These are phyloP conservation scores for Lepus europaeus DNA, from an alignment of 2,113 vertebrate genomes.

Conservation along the genomic window DNA sequence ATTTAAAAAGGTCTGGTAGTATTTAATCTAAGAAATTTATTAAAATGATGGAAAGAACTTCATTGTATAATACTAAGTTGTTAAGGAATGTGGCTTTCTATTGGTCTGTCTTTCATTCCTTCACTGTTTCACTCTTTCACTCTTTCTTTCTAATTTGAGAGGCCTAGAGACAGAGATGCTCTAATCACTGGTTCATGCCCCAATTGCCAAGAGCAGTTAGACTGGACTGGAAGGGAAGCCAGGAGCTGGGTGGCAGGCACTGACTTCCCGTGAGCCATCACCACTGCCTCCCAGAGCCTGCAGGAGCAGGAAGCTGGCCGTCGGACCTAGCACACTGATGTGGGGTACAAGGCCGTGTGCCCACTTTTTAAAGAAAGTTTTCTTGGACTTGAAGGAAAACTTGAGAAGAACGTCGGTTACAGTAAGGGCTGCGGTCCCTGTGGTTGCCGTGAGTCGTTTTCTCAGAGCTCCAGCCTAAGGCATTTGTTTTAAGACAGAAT, in stretches of 20 bases:
- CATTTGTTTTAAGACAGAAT: neutral
- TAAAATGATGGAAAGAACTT: neutral
- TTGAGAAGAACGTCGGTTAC: conserved; percentile 20
- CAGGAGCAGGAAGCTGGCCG: no score
- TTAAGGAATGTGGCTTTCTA: neutral
- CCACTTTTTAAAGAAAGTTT: neutral
- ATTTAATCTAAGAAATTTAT: conserved; percentile 6
- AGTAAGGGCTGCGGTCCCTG: conserved; percentile 22
- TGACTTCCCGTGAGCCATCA: no score
- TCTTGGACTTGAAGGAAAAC: conserved; percentile 36
- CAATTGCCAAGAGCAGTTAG: no score
- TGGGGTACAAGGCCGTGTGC: neutral
- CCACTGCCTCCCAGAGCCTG: no score
- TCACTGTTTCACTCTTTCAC: no score
- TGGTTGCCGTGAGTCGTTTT: neutral
- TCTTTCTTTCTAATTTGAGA: no score
- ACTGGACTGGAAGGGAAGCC: no score
- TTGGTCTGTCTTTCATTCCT: conserved; percentile 9
- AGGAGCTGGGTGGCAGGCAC: no score
- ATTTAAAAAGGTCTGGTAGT: neutral
- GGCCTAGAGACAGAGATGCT: no score
- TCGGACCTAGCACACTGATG: no score
- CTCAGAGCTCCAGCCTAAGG: conserved; percentile 20
- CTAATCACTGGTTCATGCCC: no score
- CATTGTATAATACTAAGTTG: neutral